These are phyloP conservation scores for Onchidella celtica DNA, from an alignment of 2,888 invertebrate species.

Conservation along the genomic window DNA sequence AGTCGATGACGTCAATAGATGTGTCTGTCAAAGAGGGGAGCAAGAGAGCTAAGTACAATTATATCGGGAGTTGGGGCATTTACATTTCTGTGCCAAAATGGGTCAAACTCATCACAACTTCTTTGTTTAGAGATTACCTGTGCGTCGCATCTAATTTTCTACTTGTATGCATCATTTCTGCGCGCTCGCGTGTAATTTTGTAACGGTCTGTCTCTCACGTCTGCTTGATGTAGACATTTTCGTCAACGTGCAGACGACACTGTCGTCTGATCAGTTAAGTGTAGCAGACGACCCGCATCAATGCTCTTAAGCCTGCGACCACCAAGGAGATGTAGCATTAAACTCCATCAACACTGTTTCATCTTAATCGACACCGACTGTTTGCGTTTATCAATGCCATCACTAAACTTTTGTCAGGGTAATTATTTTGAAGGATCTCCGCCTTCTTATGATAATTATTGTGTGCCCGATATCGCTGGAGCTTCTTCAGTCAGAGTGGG, in stretches of 20 bases:
- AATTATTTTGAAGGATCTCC: conserved; percentile 1
- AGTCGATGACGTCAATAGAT: no score
- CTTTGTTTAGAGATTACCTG: no score
- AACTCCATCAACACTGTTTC: conserved; percentile 14
- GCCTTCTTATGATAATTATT: background rate
- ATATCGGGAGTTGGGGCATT: no score
- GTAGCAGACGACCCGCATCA: background rate
- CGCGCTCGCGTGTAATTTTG: no score
- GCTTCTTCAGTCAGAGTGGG: conserved; percentile 20
- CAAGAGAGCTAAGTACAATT: no score
- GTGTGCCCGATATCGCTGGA: conserved; percentile 13
- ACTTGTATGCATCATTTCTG: no score
- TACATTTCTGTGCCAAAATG: no score
- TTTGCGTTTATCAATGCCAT: background rate
- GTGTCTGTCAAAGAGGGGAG: background rate
- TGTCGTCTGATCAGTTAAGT: conserved; percentile 19
- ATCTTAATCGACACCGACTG: conserved; percentile 12
- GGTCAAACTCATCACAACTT: no score
- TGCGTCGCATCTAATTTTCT: no score
- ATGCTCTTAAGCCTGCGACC: conserved; percentile 3
- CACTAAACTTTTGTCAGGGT: background rate
- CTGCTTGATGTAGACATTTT: conserved; percentile 4
- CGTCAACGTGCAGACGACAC: conserved; percentile 15
- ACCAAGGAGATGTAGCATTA: conserved; percentile 2
- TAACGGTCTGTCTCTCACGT: no score